A percentile compares a stretch with the other conserved stretches of the same genome.
Conservation (phyloP, 2,888 invertebrate genomes). For the Pardosa pseudoannulata region DNA sequence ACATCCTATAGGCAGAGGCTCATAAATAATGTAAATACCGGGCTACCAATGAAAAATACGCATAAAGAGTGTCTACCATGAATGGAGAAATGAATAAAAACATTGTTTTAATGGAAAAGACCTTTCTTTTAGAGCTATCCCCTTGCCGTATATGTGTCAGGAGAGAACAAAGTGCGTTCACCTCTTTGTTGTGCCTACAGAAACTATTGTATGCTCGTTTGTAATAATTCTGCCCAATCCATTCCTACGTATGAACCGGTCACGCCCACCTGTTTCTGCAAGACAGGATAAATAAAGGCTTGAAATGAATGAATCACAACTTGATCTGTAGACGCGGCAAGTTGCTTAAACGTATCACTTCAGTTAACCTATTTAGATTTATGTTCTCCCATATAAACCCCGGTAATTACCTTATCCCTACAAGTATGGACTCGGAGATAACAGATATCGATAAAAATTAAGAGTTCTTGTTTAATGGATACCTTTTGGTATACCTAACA, state of each 20-base stretch:
- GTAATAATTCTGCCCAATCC: constrained; percentile 2
- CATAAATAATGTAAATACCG: constrained; percentile 50
- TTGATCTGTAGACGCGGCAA: too few species aligned
- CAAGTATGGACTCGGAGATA: too few species aligned
- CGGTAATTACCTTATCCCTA: too few species aligned
- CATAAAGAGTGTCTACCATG: not conserved
- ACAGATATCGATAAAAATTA: too few species aligned
- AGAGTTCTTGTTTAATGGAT: too few species aligned
- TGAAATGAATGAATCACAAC: not conserved
- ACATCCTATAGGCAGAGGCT: constrained; percentile 26
- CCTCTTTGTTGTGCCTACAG: not conserved
- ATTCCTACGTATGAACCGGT: not conserved
- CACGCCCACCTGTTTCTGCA: constrained; percentile 1
- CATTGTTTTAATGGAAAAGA: not conserved
- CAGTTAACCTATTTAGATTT: too few species aligned
- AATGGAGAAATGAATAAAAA: not conserved
- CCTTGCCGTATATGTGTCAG: not conserved
- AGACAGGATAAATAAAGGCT: not conserved
- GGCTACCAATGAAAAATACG: not conserved
- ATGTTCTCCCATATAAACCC: too few species aligned
- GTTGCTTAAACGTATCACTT: too few species aligned
- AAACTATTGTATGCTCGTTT: constrained; percentile 6
- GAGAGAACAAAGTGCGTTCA: constrained; percentile 6
- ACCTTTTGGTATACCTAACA: too few species aligned
- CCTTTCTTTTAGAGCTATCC: not conserved